Evolutionary conservation across 2,888 invertebrate species (phyloP), one percentile per base, ranked within the genome.

Genomic region (Dermolepida albohirtum): DNA sequence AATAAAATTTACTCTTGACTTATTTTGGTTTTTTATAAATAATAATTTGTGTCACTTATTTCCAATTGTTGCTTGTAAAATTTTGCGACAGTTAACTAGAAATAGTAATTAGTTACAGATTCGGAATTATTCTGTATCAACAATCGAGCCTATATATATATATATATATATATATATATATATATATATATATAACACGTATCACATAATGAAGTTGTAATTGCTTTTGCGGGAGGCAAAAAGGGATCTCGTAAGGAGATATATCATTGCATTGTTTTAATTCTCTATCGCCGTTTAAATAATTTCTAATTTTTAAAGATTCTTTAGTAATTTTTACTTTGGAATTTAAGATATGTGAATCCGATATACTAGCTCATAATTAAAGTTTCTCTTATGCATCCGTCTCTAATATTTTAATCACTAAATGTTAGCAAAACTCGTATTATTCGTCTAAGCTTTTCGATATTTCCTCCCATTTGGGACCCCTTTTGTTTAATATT

Each of bases 271-370:
- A 78, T 78, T 74, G 70, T 72, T 77, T 69, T 71, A 72, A 77
- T 77, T 76, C 78, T 77, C 77, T 72, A 73, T 73, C 73, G 68
- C 72, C 74, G 70, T 75, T 78, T 78, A 34, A 78, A 79, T 79
- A 78, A 78, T 78, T 78, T 74, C 75, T 79, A 79, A 79, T 79
- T 79, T 78, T 79, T 75, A 78, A 75, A 75, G 78, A 77, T 64
- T 57, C 65, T 70, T 69, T 69, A 70, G 67, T 69, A 67, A 67
- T 69, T 59, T 69, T 62, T 64, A 50, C 14, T 40, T 50, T 44
- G 69, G 67, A 59, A 67, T 69, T 50, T n/a, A n/a, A n/a, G n/a
- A n/a, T n/a, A n/a, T n/a, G n/a, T n/a, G n/a, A n/a, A n/a, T n/a
- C n/a, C n/a, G n/a, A n/a, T n/a, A n/a, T n/a, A n/a, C n/a, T n/a